Evolutionary conservation across 1,140 invertebrate genomes (phyloP), one percentile per base, ranked within the genome.

Genomic region (Grapholita molesta): DNA sequence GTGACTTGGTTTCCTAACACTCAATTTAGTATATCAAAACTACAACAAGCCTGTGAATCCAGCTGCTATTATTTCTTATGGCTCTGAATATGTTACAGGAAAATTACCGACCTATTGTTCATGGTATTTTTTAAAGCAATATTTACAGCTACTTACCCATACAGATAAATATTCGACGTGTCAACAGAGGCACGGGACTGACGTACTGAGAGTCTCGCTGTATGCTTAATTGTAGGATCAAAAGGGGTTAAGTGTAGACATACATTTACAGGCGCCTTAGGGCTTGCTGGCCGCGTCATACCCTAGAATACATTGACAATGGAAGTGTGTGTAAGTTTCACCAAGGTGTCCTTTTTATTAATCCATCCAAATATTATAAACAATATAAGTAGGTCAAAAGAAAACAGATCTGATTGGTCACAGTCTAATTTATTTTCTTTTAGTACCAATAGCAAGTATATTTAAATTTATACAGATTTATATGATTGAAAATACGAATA

Each of bases 161-260:
- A 48, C 42, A 48, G 42, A 48, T 48, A 15, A 48, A 48, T 9
- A 21, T 48, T 7, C 15, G 18, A 48, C 15, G 18, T 28, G 32
- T 15, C 64, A 33, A 23, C 15, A 65, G 33, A 21, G 21, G n/a
- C 15, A 32, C 64, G 12, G 30, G 25, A 35, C 12, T 35, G 15
- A 9, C 42, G 68, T 68, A 68, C 67, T 72, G 79, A 85, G 75
- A 71, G 82, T 84, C 85, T 89, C 79, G 78, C 79, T 82, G 55
- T 61, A 84, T 85, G 82, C 84, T 86, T 89, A 91, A 91, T 91
- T 91, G 89, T 87, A 78, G 81, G 89, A 90, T 91, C 89, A 91
- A 91, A 90, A 90, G 89, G 89, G 89, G 89, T 91, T 87, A 91
- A 91, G 84, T 91, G 89, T 90, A 85, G 88, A 86, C 84, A 89